Base-by-base conservation (phyloP, 2,888 invertebrate species). In the Meganola albula region DNA sequence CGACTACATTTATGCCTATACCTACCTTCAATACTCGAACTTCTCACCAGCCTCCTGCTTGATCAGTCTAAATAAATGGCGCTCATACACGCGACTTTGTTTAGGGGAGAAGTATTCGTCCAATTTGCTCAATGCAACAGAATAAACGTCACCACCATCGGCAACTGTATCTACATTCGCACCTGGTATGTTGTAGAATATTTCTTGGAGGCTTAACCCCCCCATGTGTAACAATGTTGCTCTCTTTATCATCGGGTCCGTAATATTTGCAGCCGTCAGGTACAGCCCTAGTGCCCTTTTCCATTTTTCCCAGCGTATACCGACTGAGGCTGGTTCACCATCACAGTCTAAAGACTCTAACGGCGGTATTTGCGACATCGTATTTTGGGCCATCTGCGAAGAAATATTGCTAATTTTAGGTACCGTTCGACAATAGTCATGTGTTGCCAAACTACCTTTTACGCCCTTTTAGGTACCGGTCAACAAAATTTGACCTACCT, bases 21-120 rank as follows among this genome's bases (percentile, higher is more conserved):
- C 47, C 48, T 3, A 55, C 6, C 32, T 44, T 44, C 1, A 56
- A 27, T 0, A 58, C 42, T 50, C 50, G 22, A 53, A 53, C 3
- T 41, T 51, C 14, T 55, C 52, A 0, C 20, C 24, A 9, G 23
- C 10, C 21, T 49, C 52, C 24, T 49, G 48, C 25, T 39, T 48
- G 0, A 50, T 26, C 3, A 26, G 29, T 0, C 48, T 10, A 21
- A 51, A 51, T 0, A 46, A 0, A 10, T 51, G 42, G 1, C 44
- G 8, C 10, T 48, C 51, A 31, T 24, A 48, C 1, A 32, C 5
- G 13, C 30, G 30, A 10, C 23, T 46, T 11, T 40, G 41, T 10
- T 41, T 38, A 0, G 44, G 48, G 1, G 14, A 0, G 20, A 48
- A 48, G 10, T 38, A 44, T 0, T 36, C 22, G 10, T 42, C 34